Percentiles rank a stretch among this genome's conserved stretches.
These are phyloP conservation scores for Watsonalla cultraria DNA, from an alignment of 2,888 invertebrate species.

Conservation along the genomic window DNA sequence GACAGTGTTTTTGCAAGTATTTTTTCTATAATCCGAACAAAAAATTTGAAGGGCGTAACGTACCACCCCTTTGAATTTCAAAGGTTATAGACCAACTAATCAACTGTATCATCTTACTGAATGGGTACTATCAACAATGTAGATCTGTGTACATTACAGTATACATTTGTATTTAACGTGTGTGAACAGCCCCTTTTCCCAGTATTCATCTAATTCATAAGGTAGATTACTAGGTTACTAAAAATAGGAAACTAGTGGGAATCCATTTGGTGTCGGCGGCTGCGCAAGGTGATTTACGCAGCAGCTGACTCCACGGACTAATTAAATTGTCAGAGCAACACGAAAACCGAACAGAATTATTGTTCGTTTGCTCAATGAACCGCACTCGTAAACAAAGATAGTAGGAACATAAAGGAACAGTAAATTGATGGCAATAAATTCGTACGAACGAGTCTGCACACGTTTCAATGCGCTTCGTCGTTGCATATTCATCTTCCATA, in stretches of 20 bases:
- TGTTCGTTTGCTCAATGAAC: constrained; percentile 20
- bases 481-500: constrained; percentile 70
- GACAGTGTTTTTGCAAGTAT: too few relatives aligned
- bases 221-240: too few relatives aligned
- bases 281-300: constrained; percentile 29
- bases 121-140: too few relatives aligned
- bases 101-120: too few relatives aligned
- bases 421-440: constrained; percentile 43
- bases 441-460: constrained; percentile 29
- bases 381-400: constrained; percentile 21
- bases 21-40: too few relatives aligned
- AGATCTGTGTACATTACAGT: too few relatives aligned
- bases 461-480: constrained; percentile 37
- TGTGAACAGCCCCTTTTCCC: too few relatives aligned
- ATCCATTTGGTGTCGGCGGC: constrained; percentile 16
- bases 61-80: too few relatives aligned
- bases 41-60: too few relatives aligned
- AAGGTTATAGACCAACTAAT: too few relatives aligned
- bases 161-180: too few relatives aligned
- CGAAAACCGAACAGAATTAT: constrained; percentile 24
- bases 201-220: too few relatives aligned
- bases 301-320: constrained; percentile 24
- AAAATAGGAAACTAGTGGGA: background rate
- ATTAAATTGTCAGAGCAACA: constrained; percentile 31
- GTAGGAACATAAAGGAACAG: constrained; percentile 24